Evolutionary conservation across 2,888 invertebrate species (phyloP), one percentile per base, ranked within the genome.

Genomic region (Andrena bucephala): DNA sequence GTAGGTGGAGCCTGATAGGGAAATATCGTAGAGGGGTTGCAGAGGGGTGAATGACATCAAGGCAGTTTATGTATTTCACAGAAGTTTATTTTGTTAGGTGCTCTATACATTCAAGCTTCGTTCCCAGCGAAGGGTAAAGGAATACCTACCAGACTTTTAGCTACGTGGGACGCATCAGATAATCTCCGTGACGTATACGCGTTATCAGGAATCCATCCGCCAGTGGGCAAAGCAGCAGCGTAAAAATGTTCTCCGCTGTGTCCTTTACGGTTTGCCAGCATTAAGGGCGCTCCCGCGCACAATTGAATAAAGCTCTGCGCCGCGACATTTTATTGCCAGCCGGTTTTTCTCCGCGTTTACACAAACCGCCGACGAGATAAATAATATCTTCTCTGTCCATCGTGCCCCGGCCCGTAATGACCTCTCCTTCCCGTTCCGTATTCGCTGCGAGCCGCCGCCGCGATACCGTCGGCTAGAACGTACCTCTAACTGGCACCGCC

Each of bases 401-500:
- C 85, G 83, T 67, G 75, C 29, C 29, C 65, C 48, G 24, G 24
- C 36, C 31, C 54, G 71, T 83, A 86, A 86, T 70, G 85, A 85
- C 78, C 73, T 62, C 65, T 68, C 72, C 42, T 69, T 75, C 70
- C 75, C 54, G 81, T 85, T 75, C 72, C 74, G 62, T 73, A 54
- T 74, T 75, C 75, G 66, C 57, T 52, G 59, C 54, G 63, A 73
- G 60, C 54, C 52, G 31, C 16, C 42, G 62, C 67, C 48, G 74
- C 67, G 78, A 83, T 83, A 85, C 84, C 74, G 75, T 75, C 79
- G 71, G 36, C 77, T 68, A 76, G 82, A 72, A 73, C 57, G 72
- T 81, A 70, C 78, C 85, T 87, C 87, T 87, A 87, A 87, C 89
- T 86, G 89, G 85, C 88, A 90, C 87, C 83, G 84, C 85, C 85